Evolutionary conservation across 2,888 invertebrate species (phyloP).

Genomic region (Noctua comes): DNA sequence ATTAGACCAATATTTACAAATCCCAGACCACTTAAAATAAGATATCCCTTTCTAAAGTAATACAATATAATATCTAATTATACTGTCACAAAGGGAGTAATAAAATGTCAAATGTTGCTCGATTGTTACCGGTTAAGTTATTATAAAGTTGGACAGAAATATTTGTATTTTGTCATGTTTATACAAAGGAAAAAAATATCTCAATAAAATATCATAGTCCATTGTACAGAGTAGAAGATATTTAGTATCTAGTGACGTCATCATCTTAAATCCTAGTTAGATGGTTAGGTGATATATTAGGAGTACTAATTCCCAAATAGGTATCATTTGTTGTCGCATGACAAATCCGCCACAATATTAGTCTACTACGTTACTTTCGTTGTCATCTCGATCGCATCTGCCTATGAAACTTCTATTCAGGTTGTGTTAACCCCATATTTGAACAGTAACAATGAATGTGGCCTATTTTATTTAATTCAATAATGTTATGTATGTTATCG

Average conservation of each 20-base stretch:
- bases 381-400: constrained; percentile 69
- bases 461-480: constrained; percentile 85
- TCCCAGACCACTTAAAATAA: constrained; percentile 80
- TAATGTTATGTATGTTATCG: constrained; percentile 72
- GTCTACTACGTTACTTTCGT: constrained; percentile 75
- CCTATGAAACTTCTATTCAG: constrained; percentile 70
- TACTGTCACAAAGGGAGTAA: constrained; percentile 88
- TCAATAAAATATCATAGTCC: constrained; percentile 89
- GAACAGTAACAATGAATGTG: constrained; percentile 85
- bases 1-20: constrained; percentile 76
- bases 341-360: constrained; percentile 81
- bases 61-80: constrained; percentile 77
- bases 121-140: constrained; percentile 89
- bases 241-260: constrained; percentile 86
- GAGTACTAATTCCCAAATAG: constrained; percentile 86
- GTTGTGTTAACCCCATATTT: constrained; percentile 85
- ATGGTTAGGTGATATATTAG: constrained; percentile 86
- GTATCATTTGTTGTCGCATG: constrained; percentile 83
- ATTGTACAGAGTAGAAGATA: constrained; percentile 88
- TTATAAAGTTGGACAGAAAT: constrained; percentile 85
- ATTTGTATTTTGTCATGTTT: constrained; percentile 90
- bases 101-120: constrained; percentile 85
- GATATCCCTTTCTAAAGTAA: constrained; percentile 78
- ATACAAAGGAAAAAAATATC: constrained; percentile 88
- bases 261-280: constrained; percentile 87